Base-by-base conservation (phyloP, 2,888 invertebrate species). In the Tachina fera region DNA sequence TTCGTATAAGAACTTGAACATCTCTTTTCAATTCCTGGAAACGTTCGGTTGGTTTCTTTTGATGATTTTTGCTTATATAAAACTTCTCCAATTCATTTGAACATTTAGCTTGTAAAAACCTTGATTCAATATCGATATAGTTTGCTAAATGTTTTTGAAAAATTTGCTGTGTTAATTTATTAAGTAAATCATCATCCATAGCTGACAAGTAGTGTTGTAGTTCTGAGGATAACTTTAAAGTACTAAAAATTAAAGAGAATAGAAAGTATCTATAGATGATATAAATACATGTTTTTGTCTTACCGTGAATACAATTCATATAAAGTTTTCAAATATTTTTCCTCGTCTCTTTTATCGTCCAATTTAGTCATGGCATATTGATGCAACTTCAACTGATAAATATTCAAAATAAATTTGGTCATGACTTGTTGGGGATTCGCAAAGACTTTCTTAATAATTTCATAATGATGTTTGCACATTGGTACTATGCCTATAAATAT, bases 321-420 rank as follows among this genome's bases (percentile, higher is more conserved):
- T 11, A 99, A 94, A 89, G 97, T 97, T 89, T 95, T 95, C 87
- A 99, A 94, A 93, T 99, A 99, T 89, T 96, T 96, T 89, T 98
- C 98, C 19, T 96, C 95, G 90, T 98, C 97, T 87, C 95, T 95
- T 90, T 96, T 96, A 89, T 97, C 96, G 87, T 97, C 96, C 71
- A 99, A 93, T 90, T 96, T 96, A 0, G 96, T 96, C 85, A 96
- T 96, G 43, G 98, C 96, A 90, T 97, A 96, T 91, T 97, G 97
- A 93, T 97, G 96, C 58, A 97, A 94, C 92, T 98, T 97, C 9
- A 97, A 94, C 89, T 98, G 97, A 93, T 98, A 99, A 85, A 99
- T 97, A 92, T 98, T 98, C 19, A 99, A 94, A 63, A 99, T 97
- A 93, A 99, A 98, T 94, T 99, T 99, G 82, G 97, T 97, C 97